Evolutionary conservation across 2,888 invertebrate genomes (phyloP).

Genomic region (Mimachlamys varia): DNA sequence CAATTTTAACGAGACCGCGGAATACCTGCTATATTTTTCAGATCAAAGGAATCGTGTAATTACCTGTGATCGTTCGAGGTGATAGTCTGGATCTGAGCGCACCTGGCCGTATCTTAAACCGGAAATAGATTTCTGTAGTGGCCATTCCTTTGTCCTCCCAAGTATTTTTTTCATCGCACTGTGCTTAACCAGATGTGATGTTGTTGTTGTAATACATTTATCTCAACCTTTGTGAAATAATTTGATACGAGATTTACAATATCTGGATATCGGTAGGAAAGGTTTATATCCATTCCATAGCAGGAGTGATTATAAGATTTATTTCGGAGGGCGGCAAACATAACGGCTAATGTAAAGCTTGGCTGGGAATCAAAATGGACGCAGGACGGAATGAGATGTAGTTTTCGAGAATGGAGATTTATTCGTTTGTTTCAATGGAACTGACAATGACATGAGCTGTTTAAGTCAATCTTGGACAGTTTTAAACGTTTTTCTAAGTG

Average conservation of each 20-base stretch:
- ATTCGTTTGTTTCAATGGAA: neutral
- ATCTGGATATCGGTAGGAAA: neutral
- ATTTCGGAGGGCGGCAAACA: neutral
- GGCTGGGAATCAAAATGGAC: slow-evolving; percentile 34
- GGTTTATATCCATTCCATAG: neutral
- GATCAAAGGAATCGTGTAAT: slow-evolving; percentile 23
- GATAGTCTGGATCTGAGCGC: neutral
- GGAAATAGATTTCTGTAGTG: slow-evolving; percentile 34
- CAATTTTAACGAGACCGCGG: slow-evolving; percentile 8
- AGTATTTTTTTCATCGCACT: neutral
- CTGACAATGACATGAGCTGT: neutral
- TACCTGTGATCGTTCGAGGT: neutral
- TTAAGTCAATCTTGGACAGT: neutral
- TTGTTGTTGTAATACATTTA: slow-evolving; percentile 4
- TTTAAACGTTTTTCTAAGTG: neutral
- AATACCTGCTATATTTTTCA: neutral
- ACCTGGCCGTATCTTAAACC: slow-evolving; percentile 30
- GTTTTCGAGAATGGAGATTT: slow-evolving; percentile 8
- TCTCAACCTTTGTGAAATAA: neutral
- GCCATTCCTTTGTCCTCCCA: slow-evolving; percentile 28
- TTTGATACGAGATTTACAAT: neutral
- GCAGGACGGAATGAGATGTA: slow-evolving; percentile 1
- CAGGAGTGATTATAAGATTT: neutral
- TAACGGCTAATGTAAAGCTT: neutral
- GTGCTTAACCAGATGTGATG: neutral